Conservation (phyloP, 2,797 vertebrate species). For the Paratrypauchen microcephalus region DNA sequence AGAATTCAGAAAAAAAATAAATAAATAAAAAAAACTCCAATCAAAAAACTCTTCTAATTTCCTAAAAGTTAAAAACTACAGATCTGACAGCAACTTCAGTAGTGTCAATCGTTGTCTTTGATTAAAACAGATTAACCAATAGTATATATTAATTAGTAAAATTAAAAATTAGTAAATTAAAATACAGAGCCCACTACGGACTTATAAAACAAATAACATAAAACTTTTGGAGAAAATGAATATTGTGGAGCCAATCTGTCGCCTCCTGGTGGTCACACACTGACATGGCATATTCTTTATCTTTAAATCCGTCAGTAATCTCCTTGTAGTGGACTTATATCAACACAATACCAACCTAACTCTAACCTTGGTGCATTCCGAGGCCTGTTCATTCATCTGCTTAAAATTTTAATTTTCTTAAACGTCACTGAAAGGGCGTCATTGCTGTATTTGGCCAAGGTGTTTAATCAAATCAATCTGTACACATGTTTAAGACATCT, state of each 20-base stretch:
- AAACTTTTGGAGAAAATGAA: too few relatives aligned
- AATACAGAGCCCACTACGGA: neutral
- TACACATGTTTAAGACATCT: neutral
- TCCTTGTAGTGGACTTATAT: neutral
- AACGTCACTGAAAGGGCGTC: conserved; percentile 41
- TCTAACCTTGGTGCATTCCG: neutral
- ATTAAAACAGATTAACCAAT: neutral
- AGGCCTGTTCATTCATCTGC: neutral
- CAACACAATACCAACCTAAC: neutral
- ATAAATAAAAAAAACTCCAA: neutral
- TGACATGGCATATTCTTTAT: conserved; percentile 16
- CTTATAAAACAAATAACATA: neutral
- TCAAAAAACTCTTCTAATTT: neutral
- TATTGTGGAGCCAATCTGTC: conserved; percentile 9
- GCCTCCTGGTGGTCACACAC: conserved; percentile 48
- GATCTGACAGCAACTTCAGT: neutral
- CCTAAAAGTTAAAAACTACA: neutral
- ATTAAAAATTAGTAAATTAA: too few relatives aligned
- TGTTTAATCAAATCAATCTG: conserved; percentile 33
- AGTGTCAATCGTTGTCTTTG: neutral
- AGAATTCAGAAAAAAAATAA: neutral
- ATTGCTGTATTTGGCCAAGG: conserved; percentile 33
- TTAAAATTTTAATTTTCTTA: neutral
- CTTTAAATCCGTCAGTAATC: conserved; percentile 1
- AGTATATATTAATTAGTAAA: too few relatives aligned